A percentile compares a stretch with the other conserved stretches of the same genome.
These are phyloP conservation scores for Epinephelus malabaricus DNA, from an alignment of 2,797 vertebrate genomes.

Conservation along the genomic window DNA sequence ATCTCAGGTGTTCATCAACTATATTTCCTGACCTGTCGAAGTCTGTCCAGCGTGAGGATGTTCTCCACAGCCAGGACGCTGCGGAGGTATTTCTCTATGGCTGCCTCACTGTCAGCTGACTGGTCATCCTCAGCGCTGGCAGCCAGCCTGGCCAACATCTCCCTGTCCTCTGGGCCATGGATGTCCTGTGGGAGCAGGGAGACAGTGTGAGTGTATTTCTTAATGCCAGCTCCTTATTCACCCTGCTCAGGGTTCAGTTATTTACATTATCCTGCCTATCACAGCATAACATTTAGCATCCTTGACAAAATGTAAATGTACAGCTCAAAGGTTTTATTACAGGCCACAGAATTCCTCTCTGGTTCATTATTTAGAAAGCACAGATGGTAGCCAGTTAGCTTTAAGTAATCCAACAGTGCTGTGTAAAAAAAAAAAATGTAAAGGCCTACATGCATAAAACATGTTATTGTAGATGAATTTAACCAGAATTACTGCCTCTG, in stretches of 20 bases:
- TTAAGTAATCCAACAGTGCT: not conserved
- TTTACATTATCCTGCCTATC: not conserved
- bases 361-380: not conserved
- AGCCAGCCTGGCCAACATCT: slow-evolving; percentile 93
- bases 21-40: slow-evolving; percentile 89
- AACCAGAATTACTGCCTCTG: too few species aligned
- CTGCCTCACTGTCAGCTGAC: slow-evolving; percentile 92
- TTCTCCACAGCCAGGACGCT: slow-evolving; percentile 97
- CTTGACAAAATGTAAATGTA: not conserved
- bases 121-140: slow-evolving; percentile 90
- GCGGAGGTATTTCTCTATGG: slow-evolving; percentile 95
- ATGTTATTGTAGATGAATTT: not conserved
- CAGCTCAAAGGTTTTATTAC: not conserved
- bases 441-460: not conserved
- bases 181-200: slow-evolving; percentile 88
- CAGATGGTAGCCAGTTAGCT: not conserved
- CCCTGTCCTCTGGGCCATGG: slow-evolving; percentile 94
- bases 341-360: not conserved
- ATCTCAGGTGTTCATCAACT: not conserved
- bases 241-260: not conserved
- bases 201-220: not conserved
- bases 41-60: slow-evolving; percentile 93
- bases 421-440: not conserved
- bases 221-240: not conserved
- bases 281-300: not conserved